Conservation (phyloP, 2,113 vertebrate genomes). For the Orthonyx spaldingii region DNA sequence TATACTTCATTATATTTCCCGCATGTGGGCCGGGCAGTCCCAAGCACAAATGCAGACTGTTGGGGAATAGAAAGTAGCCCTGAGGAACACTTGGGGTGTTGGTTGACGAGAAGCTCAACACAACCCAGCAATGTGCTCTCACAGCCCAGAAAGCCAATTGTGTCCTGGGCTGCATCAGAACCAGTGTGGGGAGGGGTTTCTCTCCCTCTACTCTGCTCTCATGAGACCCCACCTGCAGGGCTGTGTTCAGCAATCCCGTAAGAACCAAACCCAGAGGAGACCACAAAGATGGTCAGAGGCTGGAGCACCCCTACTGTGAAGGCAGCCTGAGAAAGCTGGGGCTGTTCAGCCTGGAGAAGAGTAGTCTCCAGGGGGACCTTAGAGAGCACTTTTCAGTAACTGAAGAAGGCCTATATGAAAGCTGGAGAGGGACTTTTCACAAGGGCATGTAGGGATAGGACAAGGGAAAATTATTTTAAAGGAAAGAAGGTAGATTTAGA, state of each 20-base stretch:
- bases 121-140: background rate
- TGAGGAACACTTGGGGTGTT: background rate
- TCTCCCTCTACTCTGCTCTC: background rate
- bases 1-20: background rate
- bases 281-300: background rate
- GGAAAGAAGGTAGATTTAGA: background rate
- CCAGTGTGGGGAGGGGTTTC: background rate
- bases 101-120: background rate
- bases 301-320: background rate
- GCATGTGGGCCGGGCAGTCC: accelerated
- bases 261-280: background rate
- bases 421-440: background rate
- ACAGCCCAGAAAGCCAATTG: background rate
- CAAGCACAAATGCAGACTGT: background rate
- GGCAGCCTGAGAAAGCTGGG: background rate
- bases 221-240: background rate
- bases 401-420: background rate
- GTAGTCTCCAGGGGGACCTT: background rate
- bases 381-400: background rate
- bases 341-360: background rate
- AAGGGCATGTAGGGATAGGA: background rate
- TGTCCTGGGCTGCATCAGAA: background rate
- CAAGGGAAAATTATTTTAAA: background rate
- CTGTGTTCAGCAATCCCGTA: background rate
- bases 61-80: background rate